Base-by-base conservation (phyloP, 2,113 vertebrate genomes). In the Candoia aspera region DNA sequence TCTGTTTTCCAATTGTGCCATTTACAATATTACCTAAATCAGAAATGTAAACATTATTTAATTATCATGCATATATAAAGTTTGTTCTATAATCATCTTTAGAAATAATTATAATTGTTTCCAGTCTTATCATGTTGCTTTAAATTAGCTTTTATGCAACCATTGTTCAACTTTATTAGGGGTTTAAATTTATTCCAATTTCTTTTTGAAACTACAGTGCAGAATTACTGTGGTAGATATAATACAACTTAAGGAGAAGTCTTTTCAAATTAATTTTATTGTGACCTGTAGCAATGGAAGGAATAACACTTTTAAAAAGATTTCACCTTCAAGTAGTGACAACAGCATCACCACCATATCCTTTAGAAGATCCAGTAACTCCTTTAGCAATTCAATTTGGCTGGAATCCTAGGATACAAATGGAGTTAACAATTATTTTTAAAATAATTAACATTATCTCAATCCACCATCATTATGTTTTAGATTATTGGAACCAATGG, bases 301-400 rank as follows among this genome's bases (percentile, higher is more conserved):
- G 42, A 93, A 92, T 86, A 1, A 88, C 83, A 94, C 53, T 93
- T 94, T 54, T 86, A 94, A 92, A 23, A 0, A 79, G 10, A 57
- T 93, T 96, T 91, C 96, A 99, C 99, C 99, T 99, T 99, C 99
- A 94, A 99, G 97, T 93, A 99, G 98, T 90, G 99, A 99, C 62
- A 99, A 97, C 96, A 99, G 98, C 99, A 99, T 99, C 97, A 99
- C 99, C 90, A 99, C 98, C 99, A 99, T 99, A 97, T 99, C 99
- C 97, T 99, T 98, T 95, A 99, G 98, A 86, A 99, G 98, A 97
- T 99, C 99, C 96, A 99, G 97, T 91, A 99, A 98, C 97, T 99
- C 98, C 96, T 99, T 99, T 96, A 99, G 97, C 95, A 99, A 96
- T 96, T 99, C 98, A 97, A 99, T 99, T 97, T 99, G 99, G 97